Base-by-base conservation (phyloP, 2,113 vertebrate genomes). In the Otolemur garnettii region DNA sequence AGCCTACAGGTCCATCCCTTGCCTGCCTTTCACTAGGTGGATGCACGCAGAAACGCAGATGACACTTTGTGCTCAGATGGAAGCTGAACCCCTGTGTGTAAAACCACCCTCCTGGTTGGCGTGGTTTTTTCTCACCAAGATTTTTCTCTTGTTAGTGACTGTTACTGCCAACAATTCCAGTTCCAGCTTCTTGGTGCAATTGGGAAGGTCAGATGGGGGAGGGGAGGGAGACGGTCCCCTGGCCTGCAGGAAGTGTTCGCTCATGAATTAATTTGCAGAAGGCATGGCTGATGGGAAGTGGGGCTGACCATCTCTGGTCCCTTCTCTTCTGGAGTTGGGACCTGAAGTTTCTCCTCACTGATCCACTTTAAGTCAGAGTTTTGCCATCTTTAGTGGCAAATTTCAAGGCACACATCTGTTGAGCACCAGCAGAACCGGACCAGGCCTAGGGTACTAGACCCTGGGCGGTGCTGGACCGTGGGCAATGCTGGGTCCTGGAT, bases 401-500 rank as follows among this genome's bases (percentile, higher is more conserved):
- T 9, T 57, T 45, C 17, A 26, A 69, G 24, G 5, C 26, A 3
- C 0, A 0, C 42, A 2, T 2, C 68, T 55, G n/a, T n/a, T 15
- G 59, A 71, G 11, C 45, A 50, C 45, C 45, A 50, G 45, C 45
- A 50, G 45, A 50, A 10, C 45, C 10, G 8, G 45, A 50, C 45
- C 8, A 8, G 45, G 45, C 45, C 45, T 10, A 50, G 45, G 45
- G 45, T 50, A 10, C 45, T 50, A 7, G 45, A 50, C 45, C 45
- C 1, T 50, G 45, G 8, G 45, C 8, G 8, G 45, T 50, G 45
- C 8, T 50, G 45, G 45, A 50, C 45, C 45, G 1, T 50, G 45
- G 8, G 45, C 45, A 10, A 7, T 50, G 45, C 45, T 50, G 45
- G 45, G 10, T 7, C 45, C 1, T 9, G 45, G 8, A 7, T 10